Evolutionary conservation across 2,888 invertebrate genomes (phyloP), one percentile per base, ranked within the genome.

Genomic region (Hipparchia sbordonii): DNA sequence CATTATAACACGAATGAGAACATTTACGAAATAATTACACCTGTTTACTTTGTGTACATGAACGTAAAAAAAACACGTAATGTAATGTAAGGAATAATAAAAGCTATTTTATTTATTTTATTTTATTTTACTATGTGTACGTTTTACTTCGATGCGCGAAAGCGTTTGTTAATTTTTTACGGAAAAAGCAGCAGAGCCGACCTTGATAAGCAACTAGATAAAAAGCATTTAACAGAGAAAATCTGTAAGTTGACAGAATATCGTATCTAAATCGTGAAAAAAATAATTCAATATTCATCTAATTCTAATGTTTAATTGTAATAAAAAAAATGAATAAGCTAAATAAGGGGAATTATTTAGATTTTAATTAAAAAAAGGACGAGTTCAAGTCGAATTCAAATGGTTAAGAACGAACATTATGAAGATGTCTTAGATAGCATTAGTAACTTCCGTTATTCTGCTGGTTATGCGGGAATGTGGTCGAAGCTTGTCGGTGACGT

Each of bases 401-500:
- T 12, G 52, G 4, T 2, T 60, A 33, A 39, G 23, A 60, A 60
- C 10, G 33, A 39, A 60, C 39, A 60, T 60, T 33, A 12, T 52
- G 33, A 52, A 33, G 52, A 10, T 9, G 45, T 63, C 66, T 70
- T 74, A 66, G 57, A 57, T 13, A 57, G 57, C 57, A 7, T 57
- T 9, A 39, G 69, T 62, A 71, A 57, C 61, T n/a, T 63, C 66
- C 61, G 65, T 51, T 23, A 63, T 46, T 65, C 23, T 33, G 52
- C 12, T 33, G 57, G 54, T 63, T 69, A 67, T 57, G 66, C 59
- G 70, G 63, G 68, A 62, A 51, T 72, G 59, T 61, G 54, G 63
- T 60, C 59, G 62, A 46, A 67, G 60, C 62, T 71, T 68, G 46
- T n/a, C 69, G 62, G n/a, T 76, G 76, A 76, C 76, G 76, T 76